Percentiles rank a stretch among this genome's conserved stretches.
Evolutionary conservation across 2,888 invertebrate genomes (phyloP).

Genomic region (Aproaerema taeniolella): DNA sequence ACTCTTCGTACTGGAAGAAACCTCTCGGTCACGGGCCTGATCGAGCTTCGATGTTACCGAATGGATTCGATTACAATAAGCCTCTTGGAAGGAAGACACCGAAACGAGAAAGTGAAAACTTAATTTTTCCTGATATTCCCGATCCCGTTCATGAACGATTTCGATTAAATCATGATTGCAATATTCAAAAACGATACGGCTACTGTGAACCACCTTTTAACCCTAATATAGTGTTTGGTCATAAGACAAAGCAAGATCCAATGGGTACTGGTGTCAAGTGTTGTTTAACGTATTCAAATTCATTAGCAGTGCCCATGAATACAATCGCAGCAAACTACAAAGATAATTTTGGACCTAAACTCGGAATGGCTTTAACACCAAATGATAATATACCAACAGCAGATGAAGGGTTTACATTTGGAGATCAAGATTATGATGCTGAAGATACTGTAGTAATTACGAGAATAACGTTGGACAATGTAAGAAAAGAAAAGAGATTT

Average conservation of each 20-base stretch:
- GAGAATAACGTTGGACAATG: too few species aligned
- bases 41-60: conserved; percentile 55
- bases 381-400: conserved; percentile 64
- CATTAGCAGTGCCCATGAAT: too few species aligned
- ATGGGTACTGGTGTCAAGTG: not conserved
- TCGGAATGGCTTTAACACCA: conserved; percentile 63
- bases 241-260: conserved; percentile 33
- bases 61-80: conserved; percentile 55
- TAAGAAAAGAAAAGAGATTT: conserved; percentile 52
- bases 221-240: conserved; percentile 60
- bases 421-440: too few species aligned
- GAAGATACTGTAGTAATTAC: conserved; percentile 44
- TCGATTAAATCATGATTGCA: too few species aligned
- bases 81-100: too few species aligned
- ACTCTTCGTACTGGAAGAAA: conserved; percentile 56
- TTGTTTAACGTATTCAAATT: too few species aligned
- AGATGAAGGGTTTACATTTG: conserved; percentile 65
- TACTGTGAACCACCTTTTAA: conserved; percentile 60
- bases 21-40: conserved; percentile 43
- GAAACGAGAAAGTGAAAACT: too few species aligned
- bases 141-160: too few species aligned
- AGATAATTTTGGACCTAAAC: conserved; percentile 48
- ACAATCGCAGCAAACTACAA: conserved; percentile 39
- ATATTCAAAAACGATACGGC: too few species aligned
- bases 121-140: conserved; percentile 55